A percentile compares a stretch with the other conserved stretches of the same genome.
phyloP scores from a whole-genome alignment of 1,140 invertebrate genomes.

The Camponotus floridanus region DNA sequence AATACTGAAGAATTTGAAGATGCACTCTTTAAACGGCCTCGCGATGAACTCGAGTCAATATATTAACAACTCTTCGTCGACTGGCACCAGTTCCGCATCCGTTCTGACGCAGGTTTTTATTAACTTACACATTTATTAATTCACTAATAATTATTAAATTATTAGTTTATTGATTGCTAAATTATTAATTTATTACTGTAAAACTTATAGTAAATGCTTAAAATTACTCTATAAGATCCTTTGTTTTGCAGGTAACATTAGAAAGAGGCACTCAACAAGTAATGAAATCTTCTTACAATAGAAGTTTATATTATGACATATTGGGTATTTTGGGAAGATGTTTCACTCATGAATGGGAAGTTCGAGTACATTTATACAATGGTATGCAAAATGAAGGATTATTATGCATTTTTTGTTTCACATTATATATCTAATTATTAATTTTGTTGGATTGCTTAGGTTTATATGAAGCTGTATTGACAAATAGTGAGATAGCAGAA shows the following conservation, averaged over 20 bases:
- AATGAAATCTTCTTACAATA: constrained; percentile 80
- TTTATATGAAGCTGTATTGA: constrained; percentile 83
- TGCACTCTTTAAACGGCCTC: constrained; percentile 82
- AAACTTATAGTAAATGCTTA: not conserved
- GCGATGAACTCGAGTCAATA: constrained; percentile 78
- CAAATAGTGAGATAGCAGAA: constrained; percentile 85
- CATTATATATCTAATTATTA: not conserved
- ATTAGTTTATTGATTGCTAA: too few species aligned
- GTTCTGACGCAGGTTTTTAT: constrained; percentile 83
- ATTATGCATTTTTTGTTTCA: not conserved
- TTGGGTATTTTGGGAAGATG: constrained; percentile 88
- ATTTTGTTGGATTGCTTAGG: constrained; percentile 74
- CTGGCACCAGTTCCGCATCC: constrained; percentile 82
- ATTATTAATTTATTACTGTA: too few species aligned
- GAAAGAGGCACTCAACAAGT: constrained; percentile 74
- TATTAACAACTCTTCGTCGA: constrained; percentile 62
- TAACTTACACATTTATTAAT: not conserved
- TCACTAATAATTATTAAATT: too few species aligned
- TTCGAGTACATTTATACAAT: constrained; percentile 87
- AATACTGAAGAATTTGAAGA: constrained; percentile 86
- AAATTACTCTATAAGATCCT: not conserved
- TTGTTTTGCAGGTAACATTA: constrained; percentile 76
- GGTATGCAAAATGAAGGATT: constrained; percentile 77
- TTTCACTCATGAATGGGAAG: constrained; percentile 87
- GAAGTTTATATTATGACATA: constrained; percentile 88